These are phyloP conservation scores for Apocheima hispidaria DNA, from an alignment of 2,888 invertebrate genomes.

Conservation along the genomic window DNA sequence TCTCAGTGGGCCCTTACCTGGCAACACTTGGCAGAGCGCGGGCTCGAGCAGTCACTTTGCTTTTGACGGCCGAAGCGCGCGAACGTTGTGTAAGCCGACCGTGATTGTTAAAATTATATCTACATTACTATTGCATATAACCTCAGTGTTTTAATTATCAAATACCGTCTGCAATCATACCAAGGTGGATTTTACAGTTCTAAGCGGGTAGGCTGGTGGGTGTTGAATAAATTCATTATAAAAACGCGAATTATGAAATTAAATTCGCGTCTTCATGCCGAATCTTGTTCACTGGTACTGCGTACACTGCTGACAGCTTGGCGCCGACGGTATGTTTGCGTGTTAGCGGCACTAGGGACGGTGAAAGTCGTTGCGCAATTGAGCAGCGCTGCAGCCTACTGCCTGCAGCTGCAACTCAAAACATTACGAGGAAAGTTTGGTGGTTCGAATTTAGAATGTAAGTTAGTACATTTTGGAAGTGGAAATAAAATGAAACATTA, in stretches of 20 bases:
- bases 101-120: too few relatives aligned
- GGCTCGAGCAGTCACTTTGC: too few relatives aligned
- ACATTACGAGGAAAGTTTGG: slow-evolving; percentile 41
- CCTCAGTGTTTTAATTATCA: too few relatives aligned
- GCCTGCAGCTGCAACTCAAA: slow-evolving; percentile 58
- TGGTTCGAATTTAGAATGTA: slow-evolving; percentile 1
- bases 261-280: neutral
- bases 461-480: neutral
- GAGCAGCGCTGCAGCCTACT: slow-evolving; percentile 47
- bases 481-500: neutral
- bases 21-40: too few relatives aligned
- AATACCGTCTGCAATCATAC: too few relatives aligned
- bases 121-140: too few relatives aligned
- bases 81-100: too few relatives aligned
- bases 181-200: too few relatives aligned
- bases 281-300: slow-evolving; percentile 7
- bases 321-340: slow-evolving; percentile 46
- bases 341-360: slow-evolving; percentile 55
- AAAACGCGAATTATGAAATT: neutral
- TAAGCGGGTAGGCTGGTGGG: too few relatives aligned
- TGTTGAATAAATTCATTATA: too few relatives aligned
- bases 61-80: too few relatives aligned
- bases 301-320: neutral
- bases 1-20: too few relatives aligned
- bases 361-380: slow-evolving; percentile 84